phyloP scores from a whole-genome alignment of 2,888 invertebrate genomes.

The Hermaeophaga mercurialis region DNA sequence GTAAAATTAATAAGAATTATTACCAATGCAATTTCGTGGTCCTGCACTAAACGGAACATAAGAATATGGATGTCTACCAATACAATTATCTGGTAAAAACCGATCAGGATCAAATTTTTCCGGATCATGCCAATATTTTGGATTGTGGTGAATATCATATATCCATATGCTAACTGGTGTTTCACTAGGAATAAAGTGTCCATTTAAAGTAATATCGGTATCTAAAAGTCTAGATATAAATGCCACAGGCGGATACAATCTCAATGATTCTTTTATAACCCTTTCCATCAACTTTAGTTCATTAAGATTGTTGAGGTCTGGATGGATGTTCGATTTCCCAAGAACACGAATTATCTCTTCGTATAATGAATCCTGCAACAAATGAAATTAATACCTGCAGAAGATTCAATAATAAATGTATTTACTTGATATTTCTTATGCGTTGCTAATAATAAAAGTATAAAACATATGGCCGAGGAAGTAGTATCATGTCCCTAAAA shows the following conservation, averaged over 20 bases:
- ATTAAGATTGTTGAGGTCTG: conserved; percentile 48
- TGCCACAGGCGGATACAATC: conserved; percentile 54
- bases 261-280: conserved; percentile 53
- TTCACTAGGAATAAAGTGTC: conserved; percentile 59
- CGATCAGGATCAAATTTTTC: conserved; percentile 62
- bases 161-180: conserved; percentile 62
- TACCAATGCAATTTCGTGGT: conserved; percentile 62
- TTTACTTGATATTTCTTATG: conserved; percentile 41
- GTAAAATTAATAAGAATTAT: background rate
- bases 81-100: conserved; percentile 59
- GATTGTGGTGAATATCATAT: conserved; percentile 59
- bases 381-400: too few species aligned
- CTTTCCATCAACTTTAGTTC: conserved; percentile 53
- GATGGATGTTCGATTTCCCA: conserved; percentile 32
- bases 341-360: conserved; percentile 45
- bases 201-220: conserved; percentile 43
- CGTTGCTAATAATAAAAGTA: conserved; percentile 39
- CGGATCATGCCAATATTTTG: conserved; percentile 62
- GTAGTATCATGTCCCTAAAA: conserved; percentile 47
- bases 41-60: conserved; percentile 70
- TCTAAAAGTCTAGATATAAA: conserved; percentile 47
- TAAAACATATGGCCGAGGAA: conserved; percentile 36
- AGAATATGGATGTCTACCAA: conserved; percentile 58
- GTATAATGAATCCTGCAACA: conserved; percentile 38
- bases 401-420: background rate